Conservation (phyloP, 1,140 invertebrate genomes). For the Drosophila baimaii region DNA sequence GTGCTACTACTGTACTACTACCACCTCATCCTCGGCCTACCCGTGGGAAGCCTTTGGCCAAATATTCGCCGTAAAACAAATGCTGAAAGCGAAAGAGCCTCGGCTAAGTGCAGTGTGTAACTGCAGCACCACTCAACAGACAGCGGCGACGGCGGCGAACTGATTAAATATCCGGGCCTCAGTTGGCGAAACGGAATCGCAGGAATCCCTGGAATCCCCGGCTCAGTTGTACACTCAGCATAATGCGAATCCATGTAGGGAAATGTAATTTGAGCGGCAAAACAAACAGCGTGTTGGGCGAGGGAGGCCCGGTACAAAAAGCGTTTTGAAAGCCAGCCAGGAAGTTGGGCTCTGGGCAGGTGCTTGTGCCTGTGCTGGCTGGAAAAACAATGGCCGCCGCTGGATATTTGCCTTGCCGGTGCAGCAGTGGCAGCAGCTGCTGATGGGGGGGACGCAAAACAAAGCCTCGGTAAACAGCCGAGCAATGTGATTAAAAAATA, state of each 20-base stretch:
- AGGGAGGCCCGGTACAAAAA: slow-evolving; percentile 3
- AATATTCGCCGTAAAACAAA: slow-evolving; percentile 61
- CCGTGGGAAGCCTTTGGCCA: slow-evolving; percentile 32
- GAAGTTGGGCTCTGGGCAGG: slow-evolving; percentile 46
- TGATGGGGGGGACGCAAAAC: slow-evolving; percentile 23
- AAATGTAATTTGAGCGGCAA: slow-evolving; percentile 79
- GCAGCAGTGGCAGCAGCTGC: slow-evolving; percentile 16
- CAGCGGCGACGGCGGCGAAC: slow-evolving; percentile 36
- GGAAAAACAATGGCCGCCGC: slow-evolving; percentile 66
- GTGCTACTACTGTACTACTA: slow-evolving; percentile 2
- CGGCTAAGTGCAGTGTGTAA: slow-evolving; percentile 39
- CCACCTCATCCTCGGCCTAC: neutral
- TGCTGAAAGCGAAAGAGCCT: slow-evolving; percentile 28
- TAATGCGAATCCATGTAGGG: slow-evolving; percentile 64
- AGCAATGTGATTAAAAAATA: slow-evolving; percentile 69
- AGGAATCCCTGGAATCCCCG: slow-evolving; percentile 22
- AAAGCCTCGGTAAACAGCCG: slow-evolving; percentile 56
- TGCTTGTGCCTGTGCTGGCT: slow-evolving; percentile 48
- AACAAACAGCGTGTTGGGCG: slow-evolving; percentile 58
- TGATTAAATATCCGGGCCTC: slow-evolving; percentile 78
- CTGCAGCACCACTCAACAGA: slow-evolving; percentile 43
- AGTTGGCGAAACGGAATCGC: slow-evolving; percentile 34
- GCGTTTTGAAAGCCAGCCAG: slow-evolving; percentile 24
- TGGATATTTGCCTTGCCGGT: slow-evolving; percentile 51
- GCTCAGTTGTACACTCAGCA: slow-evolving; percentile 57